Evolutionary conservation across 2,888 invertebrate species (phyloP).

Genomic region (Zaprionus lineosus): DNA sequence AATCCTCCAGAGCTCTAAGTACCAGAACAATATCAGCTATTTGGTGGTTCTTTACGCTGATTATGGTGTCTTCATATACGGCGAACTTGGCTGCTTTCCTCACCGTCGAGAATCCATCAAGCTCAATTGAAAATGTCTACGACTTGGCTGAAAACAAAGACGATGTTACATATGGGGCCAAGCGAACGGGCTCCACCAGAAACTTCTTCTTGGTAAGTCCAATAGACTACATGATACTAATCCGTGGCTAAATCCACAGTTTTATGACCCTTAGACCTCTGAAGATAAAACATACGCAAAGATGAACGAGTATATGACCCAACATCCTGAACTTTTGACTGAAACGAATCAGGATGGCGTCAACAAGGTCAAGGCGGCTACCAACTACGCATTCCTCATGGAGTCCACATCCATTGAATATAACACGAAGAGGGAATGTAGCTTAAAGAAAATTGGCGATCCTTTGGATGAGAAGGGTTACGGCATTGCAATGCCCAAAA

Average conservation of each 20-base stretch:
- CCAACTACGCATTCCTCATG: slow-evolving; percentile 89
- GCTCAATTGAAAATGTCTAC: slow-evolving; percentile 89
- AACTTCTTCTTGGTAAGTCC: slow-evolving; percentile 91
- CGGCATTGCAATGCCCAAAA: slow-evolving; percentile 88
- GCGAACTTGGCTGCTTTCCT: slow-evolving; percentile 96
- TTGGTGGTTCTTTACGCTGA: slow-evolving; percentile 95
- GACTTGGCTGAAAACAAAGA: slow-evolving; percentile 90
- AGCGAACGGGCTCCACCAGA: slow-evolving; percentile 91
- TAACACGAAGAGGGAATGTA: slow-evolving; percentile 86
- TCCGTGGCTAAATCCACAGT: neutral
- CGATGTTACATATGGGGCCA: slow-evolving; percentile 93
- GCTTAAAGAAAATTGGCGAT: slow-evolving; percentile 85
- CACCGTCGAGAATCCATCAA: slow-evolving; percentile 89
- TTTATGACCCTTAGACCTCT: slow-evolving; percentile 85
- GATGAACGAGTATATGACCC: slow-evolving; percentile 91
- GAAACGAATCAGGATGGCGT: slow-evolving; percentile 85
- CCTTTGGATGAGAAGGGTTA: slow-evolving; percentile 89
- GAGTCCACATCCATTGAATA: slow-evolving; percentile 91
- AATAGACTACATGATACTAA: neutral
- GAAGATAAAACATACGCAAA: slow-evolving; percentile 89
- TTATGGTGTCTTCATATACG: slow-evolving; percentile 91
- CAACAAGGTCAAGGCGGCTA: slow-evolving; percentile 79
- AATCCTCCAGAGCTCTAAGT: slow-evolving; percentile 88
- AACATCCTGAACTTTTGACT: slow-evolving; percentile 84
- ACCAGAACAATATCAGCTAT: slow-evolving; percentile 93